Conservation (phyloP, 2,113 vertebrate genomes). For the Azemiops feae region DNA sequence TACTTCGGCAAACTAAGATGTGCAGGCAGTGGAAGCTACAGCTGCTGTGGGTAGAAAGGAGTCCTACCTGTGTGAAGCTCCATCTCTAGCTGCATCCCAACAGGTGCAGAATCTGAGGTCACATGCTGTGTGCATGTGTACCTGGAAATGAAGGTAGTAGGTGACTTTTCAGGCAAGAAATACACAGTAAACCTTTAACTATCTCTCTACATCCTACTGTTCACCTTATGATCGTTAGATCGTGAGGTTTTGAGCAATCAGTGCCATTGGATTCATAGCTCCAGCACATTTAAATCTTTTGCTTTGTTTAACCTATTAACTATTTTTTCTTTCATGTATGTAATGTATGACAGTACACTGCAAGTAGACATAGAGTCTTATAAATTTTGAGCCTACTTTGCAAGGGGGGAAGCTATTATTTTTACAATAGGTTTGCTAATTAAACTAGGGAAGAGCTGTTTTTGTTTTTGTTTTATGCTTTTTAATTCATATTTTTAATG, state of each 20-base stretch:
- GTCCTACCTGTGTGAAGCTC: neutral
- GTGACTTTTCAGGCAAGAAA: neutral
- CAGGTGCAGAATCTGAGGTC: neutral
- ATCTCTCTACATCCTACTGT: neutral
- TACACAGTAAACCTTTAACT: neutral
- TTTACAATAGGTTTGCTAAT: neutral
- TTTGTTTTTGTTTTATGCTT: neutral
- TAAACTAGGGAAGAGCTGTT: neutral
- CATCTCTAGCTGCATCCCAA: neutral
- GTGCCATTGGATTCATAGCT: neutral
- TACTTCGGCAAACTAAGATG: neutral
- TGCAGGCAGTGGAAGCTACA: neutral
- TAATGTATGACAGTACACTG: neutral
- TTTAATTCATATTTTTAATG: neutral
- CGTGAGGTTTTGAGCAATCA: neutral
- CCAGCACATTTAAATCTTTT: neutral
- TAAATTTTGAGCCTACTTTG: neutral
- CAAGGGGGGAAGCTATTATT: neutral
- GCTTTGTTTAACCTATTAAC: neutral
- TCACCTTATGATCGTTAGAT: neutral
- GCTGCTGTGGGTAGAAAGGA: neutral
- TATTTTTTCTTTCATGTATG: neutral
- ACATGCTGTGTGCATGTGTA: neutral
- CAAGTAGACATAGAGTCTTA: neutral
- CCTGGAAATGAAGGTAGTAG: neutral